Conservation (phyloP, 2,888 invertebrate genomes). For the Atherix ibis region DNA sequence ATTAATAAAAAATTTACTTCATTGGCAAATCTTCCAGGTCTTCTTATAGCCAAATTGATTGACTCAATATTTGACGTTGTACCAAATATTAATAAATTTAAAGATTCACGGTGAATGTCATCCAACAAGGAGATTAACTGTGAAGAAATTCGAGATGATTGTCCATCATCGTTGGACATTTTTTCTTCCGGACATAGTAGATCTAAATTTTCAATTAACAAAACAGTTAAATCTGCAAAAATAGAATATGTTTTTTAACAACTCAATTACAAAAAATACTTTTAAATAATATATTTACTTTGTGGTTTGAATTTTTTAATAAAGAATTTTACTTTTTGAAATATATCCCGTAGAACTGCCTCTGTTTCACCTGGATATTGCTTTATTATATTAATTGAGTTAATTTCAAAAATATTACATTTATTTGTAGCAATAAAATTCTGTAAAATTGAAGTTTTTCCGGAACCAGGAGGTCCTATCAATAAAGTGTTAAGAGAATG, state of each 20-base stretch:
- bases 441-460: constrained; percentile 39
- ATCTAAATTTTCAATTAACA: constrained; percentile 33
- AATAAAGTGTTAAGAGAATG: constrained; percentile 17
- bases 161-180: constrained; percentile 19
- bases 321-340: constrained; percentile 29
- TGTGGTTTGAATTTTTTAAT: constrained; percentile 21
- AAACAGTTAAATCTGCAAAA: constrained; percentile 24
- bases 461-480: constrained; percentile 40
- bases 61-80: constrained; percentile 36
- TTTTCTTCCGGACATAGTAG: constrained; percentile 28
- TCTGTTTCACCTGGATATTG: constrained; percentile 39
- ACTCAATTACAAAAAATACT: neutral
- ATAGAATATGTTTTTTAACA: constrained; percentile 1
- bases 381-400: constrained; percentile 32
- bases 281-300: constrained; percentile 15
- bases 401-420: constrained; percentile 34
- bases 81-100: constrained; percentile 35
- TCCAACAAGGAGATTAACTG: constrained; percentile 37
- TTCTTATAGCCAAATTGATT: constrained; percentile 34
- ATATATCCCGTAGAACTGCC: constrained; percentile 30
- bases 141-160: constrained; percentile 29
- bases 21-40: constrained; percentile 39
- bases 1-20: constrained; percentile 29
- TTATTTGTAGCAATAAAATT: constrained; percentile 32
- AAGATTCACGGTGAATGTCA: constrained; percentile 20